Evolutionary conservation across 2,888 invertebrate genomes (phyloP).

Genomic region (Platycheirus albimanus): DNA sequence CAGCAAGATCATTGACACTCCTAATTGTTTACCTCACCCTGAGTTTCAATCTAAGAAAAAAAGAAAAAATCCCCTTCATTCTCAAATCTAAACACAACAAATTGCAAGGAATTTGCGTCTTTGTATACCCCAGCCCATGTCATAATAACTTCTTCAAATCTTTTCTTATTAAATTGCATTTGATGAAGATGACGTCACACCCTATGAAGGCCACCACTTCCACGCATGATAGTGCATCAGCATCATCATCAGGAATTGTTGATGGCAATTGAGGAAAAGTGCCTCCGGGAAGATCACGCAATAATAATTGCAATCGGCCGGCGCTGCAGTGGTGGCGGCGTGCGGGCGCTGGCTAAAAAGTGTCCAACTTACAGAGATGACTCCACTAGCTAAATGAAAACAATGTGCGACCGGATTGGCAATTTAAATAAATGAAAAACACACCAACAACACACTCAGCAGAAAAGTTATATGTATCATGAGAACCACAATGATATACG

Average conservation of each 20-base stretch:
- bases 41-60: background rate
- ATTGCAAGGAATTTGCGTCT: slow-evolving; percentile 52
- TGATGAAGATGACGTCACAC: slow-evolving; percentile 55
- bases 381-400: slow-evolving; percentile 29
- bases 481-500: slow-evolving; percentile 33
- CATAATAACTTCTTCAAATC: slow-evolving; percentile 16
- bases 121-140: background rate
- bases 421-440: slow-evolving; percentile 64
- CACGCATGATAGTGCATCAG: slow-evolving; percentile 1
- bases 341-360: background rate
- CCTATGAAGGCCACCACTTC: slow-evolving; percentile 40
- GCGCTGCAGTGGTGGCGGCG: too few relatives aligned
- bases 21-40: slow-evolving; percentile 3
- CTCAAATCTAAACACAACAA: slow-evolving; percentile 17
- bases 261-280: slow-evolving; percentile 30
- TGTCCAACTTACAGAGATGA: slow-evolving; percentile 37
- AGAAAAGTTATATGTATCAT: slow-evolving; percentile 10
- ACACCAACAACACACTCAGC: slow-evolving; percentile 29
- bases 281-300: slow-evolving; percentile 45
- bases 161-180: slow-evolving; percentile 40
- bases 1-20: slow-evolving; percentile 54
- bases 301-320: slow-evolving; percentile 16
- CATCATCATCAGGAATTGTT: background rate
- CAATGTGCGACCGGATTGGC: slow-evolving; percentile 57
- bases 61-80: background rate